These are phyloP conservation scores for Conus ventricosus DNA, from an alignment of 1,140 invertebrate species.

Conservation along the genomic window DNA sequence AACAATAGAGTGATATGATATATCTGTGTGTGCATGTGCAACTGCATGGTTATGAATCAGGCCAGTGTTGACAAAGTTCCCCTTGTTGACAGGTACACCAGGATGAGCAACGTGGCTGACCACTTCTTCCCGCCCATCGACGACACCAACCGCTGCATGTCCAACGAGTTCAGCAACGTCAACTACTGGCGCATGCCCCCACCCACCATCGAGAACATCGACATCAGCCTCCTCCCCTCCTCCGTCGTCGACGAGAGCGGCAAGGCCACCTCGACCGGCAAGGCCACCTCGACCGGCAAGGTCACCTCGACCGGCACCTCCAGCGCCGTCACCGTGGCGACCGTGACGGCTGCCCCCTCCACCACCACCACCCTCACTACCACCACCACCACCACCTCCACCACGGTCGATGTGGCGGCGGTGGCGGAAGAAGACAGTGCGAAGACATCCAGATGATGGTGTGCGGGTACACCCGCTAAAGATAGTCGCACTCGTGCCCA, in stretches of 20 bases:
- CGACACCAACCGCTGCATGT: constrained; percentile 57
- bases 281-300: background rate
- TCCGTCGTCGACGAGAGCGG: background rate
- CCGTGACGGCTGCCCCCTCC: background rate
- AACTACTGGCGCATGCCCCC: constrained; percentile 94
- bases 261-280: background rate
- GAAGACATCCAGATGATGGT: background rate
- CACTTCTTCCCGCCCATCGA: constrained; percentile 89
- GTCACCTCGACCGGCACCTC: constrained; percentile 2
- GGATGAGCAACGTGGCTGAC: constrained; percentile 94
- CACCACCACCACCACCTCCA: background rate
- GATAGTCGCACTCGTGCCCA: background rate
- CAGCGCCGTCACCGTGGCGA: background rate
- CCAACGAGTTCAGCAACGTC: constrained; percentile 89
- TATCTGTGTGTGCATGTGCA: no score
- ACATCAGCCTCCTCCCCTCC: background rate
- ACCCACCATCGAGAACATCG: constrained; percentile 64
- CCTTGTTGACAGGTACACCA: constrained; percentile 84
- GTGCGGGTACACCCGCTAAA: background rate
- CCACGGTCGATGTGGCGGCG: background rate
- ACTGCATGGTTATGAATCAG: background rate
- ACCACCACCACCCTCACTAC: background rate
- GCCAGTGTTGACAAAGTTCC: constrained; percentile 47
- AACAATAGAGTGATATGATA: no score
- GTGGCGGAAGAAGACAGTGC: background rate